Percentiles rank a stretch among this genome's conserved stretches.
Conservation (phyloP, 2,113 vertebrate genomes). For the Ictalurus furcatus region DNA sequence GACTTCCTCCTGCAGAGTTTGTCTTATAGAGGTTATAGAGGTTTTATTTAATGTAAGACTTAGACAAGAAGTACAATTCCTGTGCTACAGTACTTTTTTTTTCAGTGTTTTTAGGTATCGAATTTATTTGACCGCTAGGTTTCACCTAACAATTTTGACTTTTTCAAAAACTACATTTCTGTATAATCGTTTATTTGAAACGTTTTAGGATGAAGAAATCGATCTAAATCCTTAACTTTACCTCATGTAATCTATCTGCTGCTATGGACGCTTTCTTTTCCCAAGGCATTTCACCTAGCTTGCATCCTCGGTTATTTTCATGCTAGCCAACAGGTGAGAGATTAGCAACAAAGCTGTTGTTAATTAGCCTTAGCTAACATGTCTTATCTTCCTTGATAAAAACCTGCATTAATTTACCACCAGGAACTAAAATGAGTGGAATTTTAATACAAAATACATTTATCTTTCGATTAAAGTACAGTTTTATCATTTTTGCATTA, state of each 20-base stretch:
- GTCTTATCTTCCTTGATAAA: neutral
- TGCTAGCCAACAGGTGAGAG: neutral
- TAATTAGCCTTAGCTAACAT: neutral
- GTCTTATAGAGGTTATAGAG: neutral
- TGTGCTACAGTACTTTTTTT: neutral
- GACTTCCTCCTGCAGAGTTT: neutral
- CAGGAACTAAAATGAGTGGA: neutral
- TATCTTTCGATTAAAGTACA: neutral
- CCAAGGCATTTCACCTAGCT: neutral
- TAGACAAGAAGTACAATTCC: neutral
- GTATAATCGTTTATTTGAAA: neutral
- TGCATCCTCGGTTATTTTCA: neutral
- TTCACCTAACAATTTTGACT: neutral
- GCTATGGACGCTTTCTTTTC: neutral
- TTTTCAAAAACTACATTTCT: neutral
- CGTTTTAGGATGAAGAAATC: neutral
- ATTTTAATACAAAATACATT: neutral
- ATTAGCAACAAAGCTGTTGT: neutral
- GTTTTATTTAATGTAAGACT: neutral
- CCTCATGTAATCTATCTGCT: neutral
- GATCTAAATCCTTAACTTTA: neutral
- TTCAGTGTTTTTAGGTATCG: neutral
- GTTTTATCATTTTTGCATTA: neutral
- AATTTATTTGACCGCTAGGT: neutral
- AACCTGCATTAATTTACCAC: neutral